Evolutionary conservation across 2,113 vertebrate species (phyloP).

Genomic region (Ascaphus truei): DNA sequence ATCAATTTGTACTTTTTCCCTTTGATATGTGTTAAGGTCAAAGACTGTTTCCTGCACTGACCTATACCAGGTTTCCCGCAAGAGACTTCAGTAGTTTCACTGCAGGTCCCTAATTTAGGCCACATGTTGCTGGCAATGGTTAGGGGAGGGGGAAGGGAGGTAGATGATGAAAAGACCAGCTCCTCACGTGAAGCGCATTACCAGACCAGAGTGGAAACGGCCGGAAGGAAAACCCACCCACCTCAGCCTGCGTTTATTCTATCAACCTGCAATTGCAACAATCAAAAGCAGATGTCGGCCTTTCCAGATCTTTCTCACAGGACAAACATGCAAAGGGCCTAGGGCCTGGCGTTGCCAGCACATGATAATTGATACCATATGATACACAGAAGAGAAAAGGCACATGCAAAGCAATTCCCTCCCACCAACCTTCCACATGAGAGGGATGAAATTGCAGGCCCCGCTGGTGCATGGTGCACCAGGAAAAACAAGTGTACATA

Average conservation of each 20-base stretch:
- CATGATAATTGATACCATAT: constrained; percentile 87
- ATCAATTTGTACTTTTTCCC: constrained; percentile 11
- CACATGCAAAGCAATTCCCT: constrained; percentile 51
- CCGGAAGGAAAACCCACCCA: constrained; percentile 94
- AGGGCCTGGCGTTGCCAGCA: constrained; percentile 76
- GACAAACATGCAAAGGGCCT: constrained; percentile 71
- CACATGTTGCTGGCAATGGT: constrained; percentile 61
- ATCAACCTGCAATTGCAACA: constrained; percentile 89
- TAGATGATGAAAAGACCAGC: constrained; percentile 66
- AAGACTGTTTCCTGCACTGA: constrained; percentile 38
- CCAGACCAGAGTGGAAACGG: constrained; percentile 59
- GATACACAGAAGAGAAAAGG: constrained; percentile 59
- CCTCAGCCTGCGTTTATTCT: constrained; percentile 80
- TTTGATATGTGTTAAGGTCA: constrained; percentile 23
- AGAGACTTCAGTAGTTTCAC: constrained; percentile 65
- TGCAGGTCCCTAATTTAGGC: constrained; percentile 68
- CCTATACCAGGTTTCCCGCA: constrained; percentile 52
- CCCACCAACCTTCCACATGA: constrained; percentile 47
- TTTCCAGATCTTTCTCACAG: constrained; percentile 77
- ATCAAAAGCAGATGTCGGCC: constrained; percentile 85
- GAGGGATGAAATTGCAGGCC: constrained; percentile 65
- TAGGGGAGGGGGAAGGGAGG: constrained; percentile 39
- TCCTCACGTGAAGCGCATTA: constrained; percentile 61
- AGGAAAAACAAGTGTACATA: constrained; percentile 82
- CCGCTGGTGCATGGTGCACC: constrained; percentile 72